Percentiles rank a stretch among this genome's conserved stretches.
phyloP scores from a whole-genome alignment of 2,113 vertebrate genomes.

The Melanocharis versteri region DNA sequence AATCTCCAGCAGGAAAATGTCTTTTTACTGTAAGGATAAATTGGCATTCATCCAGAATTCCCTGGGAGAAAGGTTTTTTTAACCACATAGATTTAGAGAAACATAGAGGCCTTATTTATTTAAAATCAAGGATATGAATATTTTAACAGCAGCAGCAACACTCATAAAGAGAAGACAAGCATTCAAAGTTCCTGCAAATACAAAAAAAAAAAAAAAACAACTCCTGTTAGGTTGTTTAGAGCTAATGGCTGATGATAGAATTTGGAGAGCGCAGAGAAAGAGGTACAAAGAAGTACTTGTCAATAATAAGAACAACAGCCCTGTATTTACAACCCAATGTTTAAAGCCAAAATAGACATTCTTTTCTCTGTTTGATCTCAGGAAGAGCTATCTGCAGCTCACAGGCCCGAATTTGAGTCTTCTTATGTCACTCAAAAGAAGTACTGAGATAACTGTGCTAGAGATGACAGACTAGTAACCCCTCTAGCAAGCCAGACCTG shows the following conservation, averaged over 20 bases:
- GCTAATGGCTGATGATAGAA: conserved; percentile 3
- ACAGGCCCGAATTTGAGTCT: conserved; percentile 18
- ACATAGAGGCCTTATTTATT: conserved; percentile 9
- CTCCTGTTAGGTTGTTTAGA: background rate
- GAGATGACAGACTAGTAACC: conserved; percentile 30
- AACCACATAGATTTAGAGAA: conserved; percentile 27
- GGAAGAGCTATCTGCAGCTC: conserved; percentile 53
- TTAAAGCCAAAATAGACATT: conserved; percentile 33
- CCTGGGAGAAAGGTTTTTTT: background rate
- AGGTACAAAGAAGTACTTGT: conserved; percentile 1
- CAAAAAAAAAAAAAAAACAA: background rate
- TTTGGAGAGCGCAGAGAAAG: background rate
- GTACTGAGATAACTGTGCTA: conserved; percentile 5
- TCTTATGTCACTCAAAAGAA: conserved; percentile 28
- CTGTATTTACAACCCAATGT: conserved; percentile 11
- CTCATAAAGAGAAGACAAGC: background rate
- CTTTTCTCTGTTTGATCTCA: conserved; percentile 39
- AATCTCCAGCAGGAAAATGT: conserved; percentile 29
- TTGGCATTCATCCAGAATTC: conserved; percentile 18
- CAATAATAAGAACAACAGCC: conserved; percentile 1
- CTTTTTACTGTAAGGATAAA: conserved; percentile 47
- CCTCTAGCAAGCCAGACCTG: background rate
- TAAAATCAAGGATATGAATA: conserved; percentile 32
- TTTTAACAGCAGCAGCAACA: conserved; percentile 10
- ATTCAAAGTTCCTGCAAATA: background rate